Conservation (phyloP, 2,113 vertebrate species). For the Pteronura brasiliensis region DNA sequence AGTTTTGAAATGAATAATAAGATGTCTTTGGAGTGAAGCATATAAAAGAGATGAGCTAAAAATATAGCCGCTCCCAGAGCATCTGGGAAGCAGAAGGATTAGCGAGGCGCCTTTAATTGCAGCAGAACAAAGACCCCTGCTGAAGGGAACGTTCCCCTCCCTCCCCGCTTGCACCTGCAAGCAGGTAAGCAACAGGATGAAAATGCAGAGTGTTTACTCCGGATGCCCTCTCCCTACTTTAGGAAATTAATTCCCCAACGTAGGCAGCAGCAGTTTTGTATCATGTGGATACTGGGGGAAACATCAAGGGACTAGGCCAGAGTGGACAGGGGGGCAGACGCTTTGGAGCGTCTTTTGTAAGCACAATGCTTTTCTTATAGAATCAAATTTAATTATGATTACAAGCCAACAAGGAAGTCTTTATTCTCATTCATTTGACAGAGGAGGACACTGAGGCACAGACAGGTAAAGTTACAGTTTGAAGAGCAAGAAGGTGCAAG, state of each 20-base stretch:
- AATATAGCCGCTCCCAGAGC: slow-evolving; percentile 54
- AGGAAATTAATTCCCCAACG: not conserved
- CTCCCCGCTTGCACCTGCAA: slow-evolving; percentile 31
- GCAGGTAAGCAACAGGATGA: slow-evolving; percentile 50
- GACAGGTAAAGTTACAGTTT: not conserved
- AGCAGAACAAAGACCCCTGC: slow-evolving; percentile 57
- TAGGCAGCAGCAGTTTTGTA: not conserved
- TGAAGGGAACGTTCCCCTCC: not conserved
- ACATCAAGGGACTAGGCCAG: not conserved
- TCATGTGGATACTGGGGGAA: not conserved
- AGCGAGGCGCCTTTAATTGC: slow-evolving; percentile 39
- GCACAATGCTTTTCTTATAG: not conserved
- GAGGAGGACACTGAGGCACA: not conserved
- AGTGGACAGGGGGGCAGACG: fast-evolving
- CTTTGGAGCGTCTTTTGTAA: not conserved
- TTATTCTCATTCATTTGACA: not conserved
- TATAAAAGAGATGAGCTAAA: slow-evolving; percentile 70
- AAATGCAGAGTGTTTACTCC: not conserved
- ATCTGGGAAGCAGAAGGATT: slow-evolving; percentile 73
- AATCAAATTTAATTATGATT: not conserved
- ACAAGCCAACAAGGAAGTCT: not conserved
- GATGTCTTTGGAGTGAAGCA: slow-evolving; percentile 51
- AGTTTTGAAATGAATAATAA: slow-evolving; percentile 70
- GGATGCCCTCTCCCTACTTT: not conserved
- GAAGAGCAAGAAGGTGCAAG: not conserved